Conservation (phyloP, 2,113 vertebrate genomes). For the Cebidichthys violaceus region DNA sequence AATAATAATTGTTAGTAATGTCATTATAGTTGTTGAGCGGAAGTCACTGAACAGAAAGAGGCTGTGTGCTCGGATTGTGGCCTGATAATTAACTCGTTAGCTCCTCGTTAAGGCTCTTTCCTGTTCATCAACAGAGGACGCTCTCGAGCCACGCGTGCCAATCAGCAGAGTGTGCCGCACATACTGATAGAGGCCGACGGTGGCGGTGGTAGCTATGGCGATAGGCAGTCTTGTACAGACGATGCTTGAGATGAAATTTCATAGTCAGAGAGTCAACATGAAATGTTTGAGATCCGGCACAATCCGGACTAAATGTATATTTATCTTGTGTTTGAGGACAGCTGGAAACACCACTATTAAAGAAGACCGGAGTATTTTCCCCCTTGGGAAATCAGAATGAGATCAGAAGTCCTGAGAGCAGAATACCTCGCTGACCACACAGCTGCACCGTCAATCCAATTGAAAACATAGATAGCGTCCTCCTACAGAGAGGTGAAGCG, state of each 20-base stretch:
- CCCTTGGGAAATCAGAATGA: constrained; percentile 28
- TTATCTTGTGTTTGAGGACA: neutral
- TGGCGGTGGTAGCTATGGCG: constrained; percentile 10
- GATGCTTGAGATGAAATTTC: neutral
- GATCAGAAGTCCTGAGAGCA: neutral
- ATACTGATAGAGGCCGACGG: constrained; percentile 35
- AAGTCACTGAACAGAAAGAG: neutral
- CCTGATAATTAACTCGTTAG: constrained; percentile 19
- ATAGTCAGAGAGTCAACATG: constrained; percentile 2
- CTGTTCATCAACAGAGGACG: constrained; percentile 70
- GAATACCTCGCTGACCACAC: constrained; percentile 46
- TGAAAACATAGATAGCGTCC: constrained; percentile 40
- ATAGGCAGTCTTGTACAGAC: neutral
- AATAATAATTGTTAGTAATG: neutral
- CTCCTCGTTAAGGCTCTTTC: constrained; percentile 5
- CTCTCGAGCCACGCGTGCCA: constrained; percentile 62
- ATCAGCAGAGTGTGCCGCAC: constrained; percentile 38
- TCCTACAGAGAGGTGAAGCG: constrained; percentile 32
- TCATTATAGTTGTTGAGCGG: neutral
- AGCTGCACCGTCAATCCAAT: constrained; percentile 46
- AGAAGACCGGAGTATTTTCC: constrained; percentile 38
- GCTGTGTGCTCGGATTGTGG: neutral
- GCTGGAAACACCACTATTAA: constrained; percentile 35
- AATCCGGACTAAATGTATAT: constrained; percentile 8
- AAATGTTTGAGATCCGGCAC: constrained; percentile 5